Evolutionary conservation across 2,888 invertebrate genomes (phyloP).

Genomic region (Malacosoma neustria): DNA sequence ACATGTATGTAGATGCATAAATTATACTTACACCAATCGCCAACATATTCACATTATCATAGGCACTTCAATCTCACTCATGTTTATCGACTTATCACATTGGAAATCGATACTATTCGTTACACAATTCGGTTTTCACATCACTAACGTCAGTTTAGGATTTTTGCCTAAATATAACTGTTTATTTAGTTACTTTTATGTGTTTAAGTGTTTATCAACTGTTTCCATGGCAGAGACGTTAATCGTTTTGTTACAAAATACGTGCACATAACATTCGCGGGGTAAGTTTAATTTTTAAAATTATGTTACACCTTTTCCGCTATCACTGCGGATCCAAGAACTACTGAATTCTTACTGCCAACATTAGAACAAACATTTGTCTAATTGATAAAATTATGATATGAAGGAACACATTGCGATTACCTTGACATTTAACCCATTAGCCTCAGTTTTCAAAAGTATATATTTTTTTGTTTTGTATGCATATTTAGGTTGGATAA

Average conservation of each 20-base stretch:
- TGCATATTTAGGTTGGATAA: too few relatives aligned
- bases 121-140: too few relatives aligned
- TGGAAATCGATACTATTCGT: too few relatives aligned
- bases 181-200: neutral
- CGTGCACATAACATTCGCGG: constrained; percentile 9
- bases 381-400: neutral
- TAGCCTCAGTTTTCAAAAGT: too few relatives aligned
- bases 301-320: constrained; percentile 1
- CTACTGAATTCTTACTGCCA: constrained; percentile 28
- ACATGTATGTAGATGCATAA: too few relatives aligned
- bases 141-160: too few relatives aligned
- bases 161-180: too few relatives aligned
- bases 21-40: constrained; percentile 4
- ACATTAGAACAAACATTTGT: constrained; percentile 9
- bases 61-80: constrained; percentile 1
- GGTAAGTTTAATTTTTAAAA: constrained; percentile 24
- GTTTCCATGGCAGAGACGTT: neutral
- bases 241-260: neutral
- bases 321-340: too few relatives aligned
- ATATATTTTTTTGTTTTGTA: too few relatives aligned
- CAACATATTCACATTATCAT: neutral
- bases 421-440: neutral
- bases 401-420: neutral
- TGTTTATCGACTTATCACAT: neutral
- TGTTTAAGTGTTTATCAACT: neutral